phyloP scores from a whole-genome alignment of 1,140 invertebrate species.

The Thalassaphorura encarpata region DNA sequence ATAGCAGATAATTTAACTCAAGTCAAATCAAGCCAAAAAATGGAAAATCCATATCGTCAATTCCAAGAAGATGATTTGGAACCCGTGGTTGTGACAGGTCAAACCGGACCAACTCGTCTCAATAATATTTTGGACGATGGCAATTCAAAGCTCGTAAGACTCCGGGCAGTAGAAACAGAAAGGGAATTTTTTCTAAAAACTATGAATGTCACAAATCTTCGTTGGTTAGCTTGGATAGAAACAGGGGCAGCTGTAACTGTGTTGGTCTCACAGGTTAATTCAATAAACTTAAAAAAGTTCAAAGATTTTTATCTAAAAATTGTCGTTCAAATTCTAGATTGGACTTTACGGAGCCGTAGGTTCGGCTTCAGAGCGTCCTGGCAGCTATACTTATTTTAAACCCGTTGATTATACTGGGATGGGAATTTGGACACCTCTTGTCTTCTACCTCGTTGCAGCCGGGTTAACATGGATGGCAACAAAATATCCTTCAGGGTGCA shows the following conservation, averaged over 20 bases:
- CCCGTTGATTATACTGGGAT: no score
- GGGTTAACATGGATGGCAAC: slow-evolving; percentile 1
- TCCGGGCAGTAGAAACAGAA: slow-evolving; percentile 10
- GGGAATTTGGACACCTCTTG: slow-evolving; percentile 12
- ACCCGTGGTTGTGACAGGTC: no score
- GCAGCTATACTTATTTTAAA: no score
- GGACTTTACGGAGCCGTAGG: no score
- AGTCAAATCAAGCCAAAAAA: no score
- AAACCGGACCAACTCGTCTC: no score
- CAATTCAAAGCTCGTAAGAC: no score
- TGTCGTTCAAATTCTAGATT: not conserved
- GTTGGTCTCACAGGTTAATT: slow-evolving; percentile 1
- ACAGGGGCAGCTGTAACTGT: not conserved
- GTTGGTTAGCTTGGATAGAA: not conserved
- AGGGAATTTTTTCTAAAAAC: not conserved
- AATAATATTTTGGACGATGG: no score
- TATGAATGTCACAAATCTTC: not conserved
- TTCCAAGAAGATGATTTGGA: no score
- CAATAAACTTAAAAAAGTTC: not conserved
- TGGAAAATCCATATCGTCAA: no score
- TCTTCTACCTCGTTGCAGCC: slow-evolving; percentile 8
- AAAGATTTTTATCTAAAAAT: not conserved
- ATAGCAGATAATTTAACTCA: no score
- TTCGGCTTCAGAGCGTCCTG: no score
- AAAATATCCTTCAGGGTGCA: slow-evolving; percentile 12